Percentiles rank a stretch among this genome's conserved stretches.
Evolutionary conservation across 2,797 vertebrate species (phyloP).

Genomic region (Mallotus villosus): DNA sequence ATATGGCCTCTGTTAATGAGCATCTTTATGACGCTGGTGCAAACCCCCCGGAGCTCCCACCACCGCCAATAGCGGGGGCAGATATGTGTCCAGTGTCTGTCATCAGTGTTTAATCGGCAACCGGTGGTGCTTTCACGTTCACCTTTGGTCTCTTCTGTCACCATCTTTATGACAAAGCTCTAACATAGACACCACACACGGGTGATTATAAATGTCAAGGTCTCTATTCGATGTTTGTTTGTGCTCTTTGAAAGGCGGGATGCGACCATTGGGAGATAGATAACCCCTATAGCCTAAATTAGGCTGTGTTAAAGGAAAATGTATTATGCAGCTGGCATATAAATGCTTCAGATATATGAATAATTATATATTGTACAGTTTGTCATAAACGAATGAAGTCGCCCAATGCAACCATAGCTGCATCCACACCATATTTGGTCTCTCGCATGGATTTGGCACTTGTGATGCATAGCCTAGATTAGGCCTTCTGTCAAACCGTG

Average conservation of each 20-base stretch:
- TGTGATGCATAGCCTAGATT: neutral
- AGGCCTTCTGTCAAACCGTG: neutral
- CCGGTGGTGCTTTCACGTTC: neutral
- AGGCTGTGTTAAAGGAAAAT: no score
- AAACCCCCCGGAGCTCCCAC: neutral
- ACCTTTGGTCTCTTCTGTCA: slow-evolving; percentile 4
- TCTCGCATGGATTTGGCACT: neutral
- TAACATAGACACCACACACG: neutral
- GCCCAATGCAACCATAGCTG: neutral
- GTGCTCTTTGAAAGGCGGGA: neutral
- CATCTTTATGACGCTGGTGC: slow-evolving; percentile 2
- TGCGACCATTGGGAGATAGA: neutral
- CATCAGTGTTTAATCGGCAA: slow-evolving; percentile 1
- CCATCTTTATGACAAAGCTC: neutral
- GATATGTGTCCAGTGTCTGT: slow-evolving; percentile 4
- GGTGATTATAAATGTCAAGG: slow-evolving; percentile 14
- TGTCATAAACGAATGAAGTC: neutral
- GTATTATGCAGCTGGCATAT: no score
- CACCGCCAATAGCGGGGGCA: neutral
- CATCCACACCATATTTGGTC: neutral
- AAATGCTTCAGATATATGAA: no score
- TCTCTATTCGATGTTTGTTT: neutral
- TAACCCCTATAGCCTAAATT: no score
- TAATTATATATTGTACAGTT: neutral
- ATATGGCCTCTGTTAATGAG: slow-evolving; percentile 7